phyloP scores from a whole-genome alignment of 2,888 invertebrate genomes.

The Caenorhabditis plicata region DNA sequence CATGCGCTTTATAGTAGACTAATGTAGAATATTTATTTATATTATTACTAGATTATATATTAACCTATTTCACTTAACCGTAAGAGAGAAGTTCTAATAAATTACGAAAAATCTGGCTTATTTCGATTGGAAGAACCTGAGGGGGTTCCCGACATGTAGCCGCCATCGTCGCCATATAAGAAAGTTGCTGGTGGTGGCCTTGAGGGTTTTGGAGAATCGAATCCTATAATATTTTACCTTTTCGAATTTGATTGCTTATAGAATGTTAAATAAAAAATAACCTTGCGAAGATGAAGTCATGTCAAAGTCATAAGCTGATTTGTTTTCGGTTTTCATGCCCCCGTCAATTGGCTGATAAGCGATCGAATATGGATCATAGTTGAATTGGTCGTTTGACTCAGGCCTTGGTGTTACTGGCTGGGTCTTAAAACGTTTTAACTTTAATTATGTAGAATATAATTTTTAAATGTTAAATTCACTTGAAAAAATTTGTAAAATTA shows the following conservation, averaged over 20 bases:
- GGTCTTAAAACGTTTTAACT: background rate
- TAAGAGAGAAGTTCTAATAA: too few relatives aligned
- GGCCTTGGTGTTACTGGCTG: background rate
- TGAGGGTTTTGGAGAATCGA: slow-evolving; percentile 1
- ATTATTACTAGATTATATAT: too few relatives aligned
- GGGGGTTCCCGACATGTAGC: slow-evolving; percentile 27
- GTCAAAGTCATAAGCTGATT: background rate
- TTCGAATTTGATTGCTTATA: background rate
- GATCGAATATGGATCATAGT: background rate
- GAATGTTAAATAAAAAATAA: background rate
- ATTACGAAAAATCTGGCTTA: too few relatives aligned
- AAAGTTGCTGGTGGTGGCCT: slow-evolving; percentile 5
- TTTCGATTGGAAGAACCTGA: slow-evolving; percentile 10
- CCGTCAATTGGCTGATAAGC: background rate
- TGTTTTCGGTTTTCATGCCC: too few relatives aligned
- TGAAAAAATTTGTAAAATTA: slow-evolving; percentile 1
- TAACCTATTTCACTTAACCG: too few relatives aligned
- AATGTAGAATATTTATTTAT: too few relatives aligned
- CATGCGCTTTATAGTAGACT: too few relatives aligned
- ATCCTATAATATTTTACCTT: slow-evolving; percentile 9
- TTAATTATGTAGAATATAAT: too few relatives aligned
- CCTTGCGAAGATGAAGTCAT: background rate
- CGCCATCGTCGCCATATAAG: slow-evolving; percentile 3
- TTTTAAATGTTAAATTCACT: background rate
- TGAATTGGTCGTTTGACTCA: background rate